Conservation (phyloP, 2,797 vertebrate genomes). For the Phrynocephalus guinanensis region DNA sequence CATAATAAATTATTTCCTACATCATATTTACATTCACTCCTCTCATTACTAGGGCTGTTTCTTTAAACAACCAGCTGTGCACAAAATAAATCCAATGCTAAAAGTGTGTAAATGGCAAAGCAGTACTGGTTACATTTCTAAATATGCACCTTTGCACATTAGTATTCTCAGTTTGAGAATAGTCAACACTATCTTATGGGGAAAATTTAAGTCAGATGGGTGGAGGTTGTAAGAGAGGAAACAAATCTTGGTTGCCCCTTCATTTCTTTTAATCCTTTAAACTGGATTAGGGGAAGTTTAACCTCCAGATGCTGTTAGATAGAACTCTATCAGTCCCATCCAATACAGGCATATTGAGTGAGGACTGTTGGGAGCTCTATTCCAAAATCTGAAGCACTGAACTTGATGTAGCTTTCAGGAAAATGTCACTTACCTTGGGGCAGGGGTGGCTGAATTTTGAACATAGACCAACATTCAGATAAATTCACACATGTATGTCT, state of each 20-base stretch:
- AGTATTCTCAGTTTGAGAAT: background rate
- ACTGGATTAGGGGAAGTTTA: no score
- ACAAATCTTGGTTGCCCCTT: constrained; percentile 24
- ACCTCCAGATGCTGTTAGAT: no score
- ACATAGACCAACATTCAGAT: no score
- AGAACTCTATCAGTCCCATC: no score
- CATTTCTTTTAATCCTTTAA: constrained; percentile 7
- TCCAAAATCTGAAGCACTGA: no score
- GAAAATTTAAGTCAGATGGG: no score
- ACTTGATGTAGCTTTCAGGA: constrained; percentile 5
- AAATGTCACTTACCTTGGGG: constrained; percentile 1
- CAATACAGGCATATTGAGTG: background rate
- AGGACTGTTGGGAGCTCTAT: no score
- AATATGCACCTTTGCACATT: constrained; percentile 4
- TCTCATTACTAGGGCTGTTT: background rate
- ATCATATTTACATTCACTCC: background rate
- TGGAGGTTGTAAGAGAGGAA: background rate
- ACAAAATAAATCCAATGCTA: background rate
- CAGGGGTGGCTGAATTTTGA: background rate
- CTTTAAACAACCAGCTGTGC: background rate
- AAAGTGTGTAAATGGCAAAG: background rate
- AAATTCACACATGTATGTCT: no score
- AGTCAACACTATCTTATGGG: background rate
- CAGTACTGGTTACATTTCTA: background rate
- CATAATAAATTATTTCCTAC: background rate